Base-by-base conservation (phyloP, 2,797 vertebrate genomes). In the Tenualosa thibaudeaui region DNA sequence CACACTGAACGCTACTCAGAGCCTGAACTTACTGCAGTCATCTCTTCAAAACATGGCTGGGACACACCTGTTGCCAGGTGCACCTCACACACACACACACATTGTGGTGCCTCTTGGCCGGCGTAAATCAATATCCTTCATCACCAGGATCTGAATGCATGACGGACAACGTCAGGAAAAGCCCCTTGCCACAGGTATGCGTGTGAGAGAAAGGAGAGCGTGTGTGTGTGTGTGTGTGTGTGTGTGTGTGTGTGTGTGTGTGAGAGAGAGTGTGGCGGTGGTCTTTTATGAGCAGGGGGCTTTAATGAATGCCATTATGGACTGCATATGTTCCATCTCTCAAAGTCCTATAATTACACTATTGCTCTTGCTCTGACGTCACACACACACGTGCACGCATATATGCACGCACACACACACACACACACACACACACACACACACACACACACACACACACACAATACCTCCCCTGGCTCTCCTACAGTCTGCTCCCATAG, bases 111-210 rank as follows among this genome's bases (percentile, higher is more conserved):
- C 84, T 86, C 83, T 75, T 68, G 81, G 85, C 83, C n/a, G 83
- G 86, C 88, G 90, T 90, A 93, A 92, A 91, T 90, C 90, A 17
- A 85, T 85, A 88, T 86, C 86, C 84, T 88, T 91, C 82, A 90
- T 89, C 81, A 89, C 85, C 68, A 89, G 87, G 88, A 86, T 92
- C 87, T 93, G 90, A 94, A 93, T 91, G 85, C 83, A 84, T 88
- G 78, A 86, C 84, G 88, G 91, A 92, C 90, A 49, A 82, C 58
- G 85, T 84, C 86, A 85, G 87, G 85, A 62, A 24, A 89, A 84
- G 51, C 85, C 84, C 84, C 56, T 83, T 75, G 88, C 87, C 89
- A 88, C 91, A 84, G 89, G 89, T 40, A 89, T 83, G 68, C 90
- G 87, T 84, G 81, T 17, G 31, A 75, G 12, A 71, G 65, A 71